Evolutionary conservation across 2,113 vertebrate genomes (phyloP), one percentile per base, ranked within the genome.

Genomic region (Chaetorhynchus papuensis): DNA sequence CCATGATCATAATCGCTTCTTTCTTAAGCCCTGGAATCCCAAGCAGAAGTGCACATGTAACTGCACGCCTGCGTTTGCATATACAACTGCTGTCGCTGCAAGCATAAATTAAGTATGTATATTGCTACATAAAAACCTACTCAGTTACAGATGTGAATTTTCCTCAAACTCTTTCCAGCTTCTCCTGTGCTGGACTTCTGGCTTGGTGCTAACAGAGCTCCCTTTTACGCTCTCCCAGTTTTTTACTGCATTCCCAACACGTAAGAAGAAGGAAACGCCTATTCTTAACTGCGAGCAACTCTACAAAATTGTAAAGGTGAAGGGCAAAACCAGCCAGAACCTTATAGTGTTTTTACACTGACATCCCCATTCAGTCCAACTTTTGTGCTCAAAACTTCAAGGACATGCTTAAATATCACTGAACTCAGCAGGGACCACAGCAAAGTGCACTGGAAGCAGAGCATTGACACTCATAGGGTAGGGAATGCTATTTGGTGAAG

Each of bases 21-120:
- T 97, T 96, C 94, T 97, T 83, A 93, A 96, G 78, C 64, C 44
- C 89, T 94, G 90, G 96, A 94, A 93, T 87, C 93, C 83, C 3
- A 6, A 84, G 77, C 69, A 93, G 90, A 90, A 87, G 69, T 17
- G 53, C 49, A 89, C 94, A 94, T 94, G 93, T 96, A 81, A 83
- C 65, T 89, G 90, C 93, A 96, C 0, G 94, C 71, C 90, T 86
- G 76, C 56, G 80, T 95, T 90, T 95, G 93, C 96, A 93, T 93
- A 93, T 30, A 53, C 72, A 92, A 96, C 71, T 93, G 85, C 92
- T 95, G 92, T 93, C 47, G 39, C 90, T 97, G 93, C 90, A 87
- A 93, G 93, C 68, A 93, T 83, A 92, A 92, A 96, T 93, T 96
- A 90, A 88, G n/a, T 74, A 95, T 96, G 88, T 52, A 92, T 90